Evolutionary conservation across 2,888 invertebrate species (phyloP).

Genomic region (Phania funesta): DNA sequence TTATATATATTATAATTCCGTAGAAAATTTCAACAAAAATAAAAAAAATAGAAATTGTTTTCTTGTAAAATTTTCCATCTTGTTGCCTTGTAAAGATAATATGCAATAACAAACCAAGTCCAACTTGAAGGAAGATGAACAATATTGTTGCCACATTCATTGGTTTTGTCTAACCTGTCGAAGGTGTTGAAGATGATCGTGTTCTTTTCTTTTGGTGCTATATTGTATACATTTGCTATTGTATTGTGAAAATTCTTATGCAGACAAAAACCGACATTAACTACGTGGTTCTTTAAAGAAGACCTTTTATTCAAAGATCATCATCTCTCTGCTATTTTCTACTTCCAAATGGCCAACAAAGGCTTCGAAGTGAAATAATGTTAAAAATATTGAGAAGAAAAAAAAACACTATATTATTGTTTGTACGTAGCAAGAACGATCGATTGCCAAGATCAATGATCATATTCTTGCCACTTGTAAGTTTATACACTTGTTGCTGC

Average conservation of each 20-base stretch:
- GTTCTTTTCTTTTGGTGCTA: slow-evolving; percentile 70
- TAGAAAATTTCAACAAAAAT: slow-evolving; percentile 54
- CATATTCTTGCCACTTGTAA: slow-evolving; percentile 74
- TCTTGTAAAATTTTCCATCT: slow-evolving; percentile 29
- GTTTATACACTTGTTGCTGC: slow-evolving; percentile 77
- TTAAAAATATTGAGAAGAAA: background rate
- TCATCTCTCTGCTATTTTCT: slow-evolving; percentile 38
- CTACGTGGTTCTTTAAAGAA: slow-evolving; percentile 58
- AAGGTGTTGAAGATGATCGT: slow-evolving; percentile 81
- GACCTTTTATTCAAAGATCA: slow-evolving; percentile 63
- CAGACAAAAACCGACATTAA: slow-evolving; percentile 55
- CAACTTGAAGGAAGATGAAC: slow-evolving; percentile 70
- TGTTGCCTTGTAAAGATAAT: slow-evolving; percentile 22
- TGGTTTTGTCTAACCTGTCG: slow-evolving; percentile 79
- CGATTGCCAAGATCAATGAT: slow-evolving; percentile 79
- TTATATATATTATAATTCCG: slow-evolving; percentile 62
- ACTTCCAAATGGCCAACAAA: slow-evolving; percentile 41
- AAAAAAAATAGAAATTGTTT: slow-evolving; percentile 15
- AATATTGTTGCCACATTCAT: slow-evolving; percentile 79
- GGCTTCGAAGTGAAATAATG: slow-evolving; percentile 47
- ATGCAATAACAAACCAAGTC: slow-evolving; percentile 18
- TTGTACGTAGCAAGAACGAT: slow-evolving; percentile 51
- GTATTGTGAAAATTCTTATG: slow-evolving; percentile 9
- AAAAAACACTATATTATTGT: background rate
- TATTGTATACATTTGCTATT: slow-evolving; percentile 43